A percentile compares a stretch with the other conserved stretches of the same genome.
Evolutionary conservation across 2,888 invertebrate genomes (phyloP).

Genomic region (Gortyna flavago): DNA sequence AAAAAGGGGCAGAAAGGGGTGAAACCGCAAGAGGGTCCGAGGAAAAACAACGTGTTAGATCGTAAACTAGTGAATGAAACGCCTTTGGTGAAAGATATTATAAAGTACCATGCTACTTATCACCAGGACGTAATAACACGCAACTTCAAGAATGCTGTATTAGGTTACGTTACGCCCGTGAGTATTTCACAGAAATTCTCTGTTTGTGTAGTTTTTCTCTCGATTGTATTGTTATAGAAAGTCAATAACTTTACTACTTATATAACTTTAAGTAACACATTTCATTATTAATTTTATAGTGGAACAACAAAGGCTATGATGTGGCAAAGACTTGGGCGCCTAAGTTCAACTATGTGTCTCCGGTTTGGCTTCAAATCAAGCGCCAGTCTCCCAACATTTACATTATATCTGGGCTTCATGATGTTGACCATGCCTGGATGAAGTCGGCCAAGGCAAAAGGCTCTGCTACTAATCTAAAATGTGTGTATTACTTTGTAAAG

Average conservation of each 20-base stretch:
- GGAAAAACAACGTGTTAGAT: constrained; percentile 92
- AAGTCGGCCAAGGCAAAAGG: constrained; percentile 92
- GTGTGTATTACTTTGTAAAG: constrained; percentile 79
- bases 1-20: constrained; percentile 86
- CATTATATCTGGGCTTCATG: constrained; percentile 93
- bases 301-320: constrained; percentile 98
- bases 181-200: constrained; percentile 60
- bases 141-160: constrained; percentile 93
- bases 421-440: constrained; percentile 96
- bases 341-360: constrained; percentile 97
- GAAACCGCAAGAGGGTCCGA: constrained; percentile 90
- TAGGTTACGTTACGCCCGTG: constrained; percentile 97
- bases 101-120: constrained; percentile 94
- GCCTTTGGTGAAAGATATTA: constrained; percentile 93
- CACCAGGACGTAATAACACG: constrained; percentile 92
- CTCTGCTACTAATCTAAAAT: constrained; percentile 89
- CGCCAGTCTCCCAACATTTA: constrained; percentile 91
- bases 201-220: not conserved
- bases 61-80: constrained; percentile 92
- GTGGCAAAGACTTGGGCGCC: constrained; percentile 96
- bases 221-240: not conserved
- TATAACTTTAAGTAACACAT: not conserved
- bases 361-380: constrained; percentile 97
- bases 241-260: not conserved
- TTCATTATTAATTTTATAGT: constrained; percentile 88